These are phyloP conservation scores for Lasioglossum albipes DNA, from an alignment of 1,140 invertebrate genomes.

Conservation along the genomic window DNA sequence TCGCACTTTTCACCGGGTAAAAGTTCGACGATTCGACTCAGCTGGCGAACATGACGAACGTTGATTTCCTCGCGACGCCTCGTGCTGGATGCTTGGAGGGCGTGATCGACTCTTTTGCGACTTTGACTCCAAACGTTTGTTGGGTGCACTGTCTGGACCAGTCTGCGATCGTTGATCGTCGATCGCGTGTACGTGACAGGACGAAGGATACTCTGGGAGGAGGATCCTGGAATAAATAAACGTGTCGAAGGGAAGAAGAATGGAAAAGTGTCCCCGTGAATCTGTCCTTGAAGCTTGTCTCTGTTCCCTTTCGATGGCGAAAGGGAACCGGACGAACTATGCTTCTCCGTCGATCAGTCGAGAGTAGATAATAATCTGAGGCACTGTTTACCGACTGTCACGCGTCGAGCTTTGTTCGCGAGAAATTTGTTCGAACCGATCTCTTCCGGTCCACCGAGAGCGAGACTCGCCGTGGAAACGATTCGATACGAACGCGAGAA, in stretches of 20 bases:
- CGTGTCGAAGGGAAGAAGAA: not conserved
- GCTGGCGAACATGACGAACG: not conserved
- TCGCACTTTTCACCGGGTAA: conserved; percentile 1
- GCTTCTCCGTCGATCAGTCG: conserved; percentile 38
- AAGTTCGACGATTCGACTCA: conserved; percentile 24
- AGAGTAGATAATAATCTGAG: conserved; percentile 34
- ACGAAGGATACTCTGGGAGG: no score
- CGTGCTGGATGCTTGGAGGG: no score
- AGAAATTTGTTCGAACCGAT: no score
- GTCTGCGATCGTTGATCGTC: no score
- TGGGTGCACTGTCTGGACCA: no score
- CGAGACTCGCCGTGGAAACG: no score
- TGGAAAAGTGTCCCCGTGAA: no score
- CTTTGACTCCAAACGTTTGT: no score
- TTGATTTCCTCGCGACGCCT: no score
- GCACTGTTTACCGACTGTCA: conserved; percentile 33
- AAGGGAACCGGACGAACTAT: conserved; percentile 12
- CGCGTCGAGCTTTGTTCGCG: conserved; percentile 22
- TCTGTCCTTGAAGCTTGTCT: not conserved
- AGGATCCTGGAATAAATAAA: no score
- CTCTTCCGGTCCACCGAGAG: no score
- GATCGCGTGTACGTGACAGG: no score
- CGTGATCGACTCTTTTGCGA: not conserved
- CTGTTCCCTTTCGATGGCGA: not conserved
- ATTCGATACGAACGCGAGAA: not conserved